Evolutionary conservation across 2,888 invertebrate species (phyloP).

Genomic region (Allophyes oxyacanthae): DNA sequence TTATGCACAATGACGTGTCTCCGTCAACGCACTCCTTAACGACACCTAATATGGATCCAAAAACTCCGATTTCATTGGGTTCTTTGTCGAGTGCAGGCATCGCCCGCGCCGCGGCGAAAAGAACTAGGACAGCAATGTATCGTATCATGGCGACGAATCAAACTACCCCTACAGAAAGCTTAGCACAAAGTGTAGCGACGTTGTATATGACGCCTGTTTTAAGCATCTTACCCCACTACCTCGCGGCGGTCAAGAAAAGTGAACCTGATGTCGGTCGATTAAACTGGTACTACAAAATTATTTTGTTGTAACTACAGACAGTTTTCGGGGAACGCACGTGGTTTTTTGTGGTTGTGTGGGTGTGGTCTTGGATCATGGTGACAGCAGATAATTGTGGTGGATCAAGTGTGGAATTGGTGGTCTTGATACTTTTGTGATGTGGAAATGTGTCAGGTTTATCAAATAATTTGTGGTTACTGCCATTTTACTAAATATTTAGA

Average conservation of each 20-base stretch:
- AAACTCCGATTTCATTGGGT: conserved; percentile 80
- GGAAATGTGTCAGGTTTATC: conserved; percentile 18
- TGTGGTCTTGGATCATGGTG: conserved; percentile 36
- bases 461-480: conserved; percentile 1
- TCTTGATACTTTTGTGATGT: conserved; percentile 32
- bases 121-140: conserved; percentile 85
- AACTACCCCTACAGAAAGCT: conserved; percentile 83
- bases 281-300: conserved; percentile 80
- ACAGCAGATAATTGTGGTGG: conserved; percentile 42
- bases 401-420: conserved; percentile 14
- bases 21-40: conserved; percentile 92
- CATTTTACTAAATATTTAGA: too few relatives aligned
- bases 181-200: conserved; percentile 82
- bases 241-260: conserved; percentile 78
- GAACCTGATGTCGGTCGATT: conserved; percentile 81
- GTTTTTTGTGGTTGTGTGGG: conserved; percentile 51
- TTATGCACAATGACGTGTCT: conserved; percentile 92
- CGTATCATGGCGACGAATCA: conserved; percentile 81
- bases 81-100: conserved; percentile 88
- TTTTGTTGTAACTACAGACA: conserved; percentile 78
- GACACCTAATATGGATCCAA: conserved; percentile 89
- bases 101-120: conserved; percentile 83
- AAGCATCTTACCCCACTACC: conserved; percentile 85
- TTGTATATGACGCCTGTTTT: conserved; percentile 83
- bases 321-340: conserved; percentile 74